phyloP scores from a whole-genome alignment of 30 jellyfish, hydroid and myxozoan genomes.

The Turritopsis dohrnii region DNA sequence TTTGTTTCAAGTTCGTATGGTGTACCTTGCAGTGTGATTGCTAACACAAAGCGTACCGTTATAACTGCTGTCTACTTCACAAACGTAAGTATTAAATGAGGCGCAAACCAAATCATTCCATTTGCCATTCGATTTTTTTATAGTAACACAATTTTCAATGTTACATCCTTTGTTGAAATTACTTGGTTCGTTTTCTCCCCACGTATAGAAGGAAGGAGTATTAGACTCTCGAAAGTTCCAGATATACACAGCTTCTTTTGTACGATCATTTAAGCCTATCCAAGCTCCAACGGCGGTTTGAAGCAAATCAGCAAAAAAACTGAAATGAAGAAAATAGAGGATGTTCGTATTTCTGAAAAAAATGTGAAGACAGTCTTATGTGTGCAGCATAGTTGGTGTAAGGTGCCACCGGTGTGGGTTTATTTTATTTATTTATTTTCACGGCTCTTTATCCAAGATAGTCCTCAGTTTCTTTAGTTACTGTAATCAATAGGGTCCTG shows the following conservation, averaged over 20 bases:
- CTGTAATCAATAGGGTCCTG: too few species aligned
- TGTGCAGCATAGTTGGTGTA: too few species aligned
- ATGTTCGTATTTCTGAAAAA: too few species aligned
- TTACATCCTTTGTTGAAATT: conserved; percentile 67
- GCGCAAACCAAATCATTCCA: conserved; percentile 81
- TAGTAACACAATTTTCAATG: conserved; percentile 74
- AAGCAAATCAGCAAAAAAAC: conserved; percentile 64
- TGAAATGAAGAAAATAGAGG: conserved; percentile 21
- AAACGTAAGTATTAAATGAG: conserved; percentile 54
- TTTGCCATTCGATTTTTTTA: conserved; percentile 40
- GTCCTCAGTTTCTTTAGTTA: too few species aligned
- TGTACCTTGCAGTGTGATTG: background rate
- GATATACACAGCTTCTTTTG: conserved; percentile 36
- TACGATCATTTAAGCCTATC: conserved; percentile 88
- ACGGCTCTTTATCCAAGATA: too few species aligned
- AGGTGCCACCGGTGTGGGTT: too few species aligned
- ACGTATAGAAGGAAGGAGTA: conserved; percentile 32
- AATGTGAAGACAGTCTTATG: too few species aligned
- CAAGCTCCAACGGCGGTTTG: conserved; percentile 88
- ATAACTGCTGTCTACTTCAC: conserved; percentile 37
- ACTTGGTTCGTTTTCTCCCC: conserved; percentile 81
- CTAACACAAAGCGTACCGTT: conserved; percentile 42
- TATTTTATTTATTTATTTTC: too few species aligned
- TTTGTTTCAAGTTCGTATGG: too few species aligned
- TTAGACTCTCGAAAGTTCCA: conserved; percentile 54